Percentiles rank a stretch among this genome's conserved stretches.
Evolutionary conservation across 2,888 invertebrate genomes (phyloP).

Genomic region (Nemoura dubitans): DNA sequence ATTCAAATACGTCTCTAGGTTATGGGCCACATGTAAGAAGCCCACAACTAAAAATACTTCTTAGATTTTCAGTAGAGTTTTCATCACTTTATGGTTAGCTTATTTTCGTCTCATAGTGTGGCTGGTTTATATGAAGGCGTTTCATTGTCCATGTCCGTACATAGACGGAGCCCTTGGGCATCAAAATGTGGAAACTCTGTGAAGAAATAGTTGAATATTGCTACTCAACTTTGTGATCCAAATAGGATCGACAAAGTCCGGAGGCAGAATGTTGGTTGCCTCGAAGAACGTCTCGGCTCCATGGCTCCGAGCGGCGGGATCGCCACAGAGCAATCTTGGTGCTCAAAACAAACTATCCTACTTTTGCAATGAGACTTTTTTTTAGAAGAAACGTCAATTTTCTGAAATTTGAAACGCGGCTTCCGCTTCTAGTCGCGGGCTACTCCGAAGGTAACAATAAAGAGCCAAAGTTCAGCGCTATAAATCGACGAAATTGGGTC

Average conservation of each 20-base stretch:
- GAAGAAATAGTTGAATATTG: constrained; percentile 12
- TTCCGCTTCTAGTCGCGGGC: too few relatives aligned
- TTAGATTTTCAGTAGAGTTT: neutral
- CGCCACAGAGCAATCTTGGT: neutral
- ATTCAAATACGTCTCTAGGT: neutral
- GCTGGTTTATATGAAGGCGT: neutral
- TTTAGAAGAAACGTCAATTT: too few relatives aligned
- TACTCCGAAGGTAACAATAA: too few relatives aligned
- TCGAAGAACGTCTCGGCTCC: neutral
- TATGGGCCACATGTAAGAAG: neutral
- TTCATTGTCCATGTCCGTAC: neutral
- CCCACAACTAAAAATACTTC: neutral
- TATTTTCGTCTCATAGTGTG: neutral
- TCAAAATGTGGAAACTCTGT: constrained; percentile 3
- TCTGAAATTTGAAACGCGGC: too few relatives aligned
- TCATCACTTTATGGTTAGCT: neutral
- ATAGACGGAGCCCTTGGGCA: neutral
- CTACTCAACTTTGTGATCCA: constrained; percentile 12
- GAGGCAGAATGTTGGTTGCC: neutral
- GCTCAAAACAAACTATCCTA: neutral
- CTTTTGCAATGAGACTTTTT: neutral
- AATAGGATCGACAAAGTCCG: neutral
- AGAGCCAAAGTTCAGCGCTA: too few relatives aligned
- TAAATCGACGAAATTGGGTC: too few relatives aligned
- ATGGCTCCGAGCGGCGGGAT: neutral